phyloP scores from a whole-genome alignment of 2,797 vertebrate species.

The Molossus alvarezi region DNA sequence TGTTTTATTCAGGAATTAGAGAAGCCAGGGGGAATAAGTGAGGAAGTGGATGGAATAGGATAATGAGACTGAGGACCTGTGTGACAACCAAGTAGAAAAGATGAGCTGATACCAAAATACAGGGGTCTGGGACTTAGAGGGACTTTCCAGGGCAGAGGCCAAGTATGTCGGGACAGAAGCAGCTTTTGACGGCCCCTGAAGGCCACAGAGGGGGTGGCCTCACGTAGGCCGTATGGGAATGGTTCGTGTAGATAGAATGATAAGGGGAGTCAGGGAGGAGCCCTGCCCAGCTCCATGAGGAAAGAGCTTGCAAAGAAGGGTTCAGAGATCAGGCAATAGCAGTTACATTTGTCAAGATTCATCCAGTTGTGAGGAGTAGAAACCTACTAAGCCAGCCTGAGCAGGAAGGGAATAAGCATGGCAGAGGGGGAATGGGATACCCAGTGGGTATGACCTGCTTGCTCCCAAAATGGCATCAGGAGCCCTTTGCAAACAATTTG shows the following conservation, averaged over 20 bases:
- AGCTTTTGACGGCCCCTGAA: not conserved
- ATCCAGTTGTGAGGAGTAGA: not conserved
- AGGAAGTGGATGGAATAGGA: not conserved
- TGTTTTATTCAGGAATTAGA: constrained; percentile 16
- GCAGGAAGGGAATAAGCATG: not conserved
- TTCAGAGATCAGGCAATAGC: not conserved
- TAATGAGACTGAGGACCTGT: not conserved
- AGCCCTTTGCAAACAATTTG: not conserved
- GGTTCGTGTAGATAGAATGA: not conserved
- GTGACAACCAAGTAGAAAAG: not conserved
- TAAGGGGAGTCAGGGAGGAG: not conserved
- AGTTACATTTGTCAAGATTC: not conserved
- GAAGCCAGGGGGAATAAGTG: not conserved
- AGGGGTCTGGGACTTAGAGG: not conserved
- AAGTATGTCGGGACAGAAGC: not conserved
- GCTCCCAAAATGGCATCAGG: not conserved
- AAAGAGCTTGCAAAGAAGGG: not conserved
- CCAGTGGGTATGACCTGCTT: not conserved
- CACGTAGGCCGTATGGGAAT: not conserved
- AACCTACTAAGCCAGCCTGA: not conserved
- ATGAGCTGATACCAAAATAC: not conserved
- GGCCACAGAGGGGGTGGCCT: not conserved
- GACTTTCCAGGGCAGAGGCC: not conserved
- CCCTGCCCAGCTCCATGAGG: not conserved
- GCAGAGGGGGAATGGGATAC: not conserved